Evolutionary conservation across 2,888 invertebrate genomes (phyloP).

Genomic region (Euzetes globulus): DNA sequence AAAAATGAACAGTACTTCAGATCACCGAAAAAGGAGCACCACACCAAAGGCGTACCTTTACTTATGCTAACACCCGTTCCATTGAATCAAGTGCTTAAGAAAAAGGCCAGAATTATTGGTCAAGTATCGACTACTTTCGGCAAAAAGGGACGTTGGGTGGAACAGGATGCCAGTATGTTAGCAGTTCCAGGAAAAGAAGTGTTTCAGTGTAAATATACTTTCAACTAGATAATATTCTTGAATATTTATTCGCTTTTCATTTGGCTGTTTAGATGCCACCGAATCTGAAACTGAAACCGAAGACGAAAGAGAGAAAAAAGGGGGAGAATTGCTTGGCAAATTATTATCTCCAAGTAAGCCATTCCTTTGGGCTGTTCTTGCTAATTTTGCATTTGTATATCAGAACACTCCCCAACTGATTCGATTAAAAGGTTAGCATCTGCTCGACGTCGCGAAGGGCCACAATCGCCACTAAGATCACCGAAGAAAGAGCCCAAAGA

Average conservation of each 20-base stretch:
- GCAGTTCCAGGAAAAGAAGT: background rate
- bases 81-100: constrained; percentile 5
- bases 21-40: background rate
- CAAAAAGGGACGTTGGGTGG: background rate
- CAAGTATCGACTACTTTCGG: background rate
- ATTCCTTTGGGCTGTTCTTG: background rate
- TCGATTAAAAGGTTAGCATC: background rate
- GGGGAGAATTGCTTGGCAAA: background rate
- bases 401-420: background rate
- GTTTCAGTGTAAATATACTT: background rate
- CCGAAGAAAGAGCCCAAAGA: background rate
- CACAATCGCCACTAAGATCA: background rate
- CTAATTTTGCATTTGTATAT: background rate
- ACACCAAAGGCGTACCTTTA: background rate
- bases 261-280: background rate
- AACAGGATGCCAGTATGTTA: background rate
- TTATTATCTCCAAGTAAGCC: background rate
- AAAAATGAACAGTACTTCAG: background rate
- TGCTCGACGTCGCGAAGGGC: background rate
- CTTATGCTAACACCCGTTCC: background rate
- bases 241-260: background rate
- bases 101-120: background rate
- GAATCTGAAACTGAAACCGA: background rate
- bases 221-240: background rate
- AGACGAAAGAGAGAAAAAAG: background rate